These are phyloP conservation scores for Mesembrinibis cayennensis DNA, from an alignment of 2,113 vertebrate species.

Conservation along the genomic window DNA sequence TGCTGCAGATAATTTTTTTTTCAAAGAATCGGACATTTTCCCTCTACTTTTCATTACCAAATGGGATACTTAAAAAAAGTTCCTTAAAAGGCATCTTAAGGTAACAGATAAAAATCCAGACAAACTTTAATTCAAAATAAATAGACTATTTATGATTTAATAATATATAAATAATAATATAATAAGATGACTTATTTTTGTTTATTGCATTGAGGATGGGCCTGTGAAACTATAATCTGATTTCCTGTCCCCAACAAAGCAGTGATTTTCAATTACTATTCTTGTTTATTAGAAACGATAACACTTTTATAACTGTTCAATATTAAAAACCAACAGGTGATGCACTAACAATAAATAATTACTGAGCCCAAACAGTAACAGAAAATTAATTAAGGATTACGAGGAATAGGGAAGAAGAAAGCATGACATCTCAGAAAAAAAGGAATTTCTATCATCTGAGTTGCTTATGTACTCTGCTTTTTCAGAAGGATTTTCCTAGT, in stretches of 20 bases:
- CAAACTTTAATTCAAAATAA: background rate
- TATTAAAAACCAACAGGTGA: background rate
- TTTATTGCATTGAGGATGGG: background rate
- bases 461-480: background rate
- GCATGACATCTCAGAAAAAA: background rate
- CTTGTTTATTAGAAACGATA: background rate
- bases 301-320: background rate
- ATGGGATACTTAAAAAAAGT: background rate
- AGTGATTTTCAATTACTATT: background rate
- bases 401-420: background rate
- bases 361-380: background rate
- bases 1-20: background rate
- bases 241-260: background rate
- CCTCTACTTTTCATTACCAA: background rate
- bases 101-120: background rate
- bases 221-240: background rate
- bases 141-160: background rate
- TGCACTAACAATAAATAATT: background rate
- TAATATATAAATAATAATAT: background rate
- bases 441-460: background rate
- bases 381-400: background rate
- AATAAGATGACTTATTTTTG: background rate
- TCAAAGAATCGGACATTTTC: background rate
- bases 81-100: background rate
- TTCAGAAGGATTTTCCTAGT: background rate